Evolutionary conservation across 2,888 invertebrate genomes (phyloP).

Genomic region (Psococerastis gibbosa): DNA sequence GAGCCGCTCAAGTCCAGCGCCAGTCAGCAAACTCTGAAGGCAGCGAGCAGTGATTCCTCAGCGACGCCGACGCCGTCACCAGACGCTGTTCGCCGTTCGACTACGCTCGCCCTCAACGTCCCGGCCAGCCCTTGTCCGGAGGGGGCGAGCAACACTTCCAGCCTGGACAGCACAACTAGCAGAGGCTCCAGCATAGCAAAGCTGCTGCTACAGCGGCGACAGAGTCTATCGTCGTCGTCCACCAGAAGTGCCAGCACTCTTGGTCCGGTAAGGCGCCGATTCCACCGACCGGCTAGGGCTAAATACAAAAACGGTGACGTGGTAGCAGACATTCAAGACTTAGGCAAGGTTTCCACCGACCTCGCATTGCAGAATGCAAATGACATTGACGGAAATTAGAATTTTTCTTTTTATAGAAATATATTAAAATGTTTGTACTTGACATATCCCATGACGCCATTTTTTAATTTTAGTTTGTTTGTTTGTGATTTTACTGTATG

Average conservation of each 20-base stretch:
- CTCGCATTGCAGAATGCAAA: too few relatives aligned
- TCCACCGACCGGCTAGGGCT: too few relatives aligned
- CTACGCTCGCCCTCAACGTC: neutral
- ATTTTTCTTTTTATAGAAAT: too few relatives aligned
- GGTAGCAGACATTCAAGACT: too few relatives aligned
- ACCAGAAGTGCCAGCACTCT: constrained; percentile 5
- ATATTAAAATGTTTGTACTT: too few relatives aligned
- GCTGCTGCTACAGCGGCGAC: neutral
- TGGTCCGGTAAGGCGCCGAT: neutral
- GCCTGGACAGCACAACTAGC: constrained; percentile 4
- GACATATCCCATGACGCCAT: too few relatives aligned
- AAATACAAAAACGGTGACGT: too few relatives aligned
- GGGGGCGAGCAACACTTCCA: constrained; percentile 29
- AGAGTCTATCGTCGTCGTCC: neutral
- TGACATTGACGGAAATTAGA: too few relatives aligned
- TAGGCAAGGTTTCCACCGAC: too few relatives aligned
- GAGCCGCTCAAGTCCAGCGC: constrained; percentile 25
- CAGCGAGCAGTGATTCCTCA: constrained; percentile 4
- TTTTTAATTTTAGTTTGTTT: too few relatives aligned
- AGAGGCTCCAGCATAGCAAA: neutral
- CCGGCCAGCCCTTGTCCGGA: constrained; percentile 23
- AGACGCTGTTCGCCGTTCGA: neutral
- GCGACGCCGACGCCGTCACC: constrained; percentile 17
- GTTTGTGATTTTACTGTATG: too few relatives aligned
- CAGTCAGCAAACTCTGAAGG: constrained; percentile 20